These are phyloP conservation scores for Euzetes globulus DNA, from an alignment of 2,888 invertebrate species.

Conservation along the genomic window DNA sequence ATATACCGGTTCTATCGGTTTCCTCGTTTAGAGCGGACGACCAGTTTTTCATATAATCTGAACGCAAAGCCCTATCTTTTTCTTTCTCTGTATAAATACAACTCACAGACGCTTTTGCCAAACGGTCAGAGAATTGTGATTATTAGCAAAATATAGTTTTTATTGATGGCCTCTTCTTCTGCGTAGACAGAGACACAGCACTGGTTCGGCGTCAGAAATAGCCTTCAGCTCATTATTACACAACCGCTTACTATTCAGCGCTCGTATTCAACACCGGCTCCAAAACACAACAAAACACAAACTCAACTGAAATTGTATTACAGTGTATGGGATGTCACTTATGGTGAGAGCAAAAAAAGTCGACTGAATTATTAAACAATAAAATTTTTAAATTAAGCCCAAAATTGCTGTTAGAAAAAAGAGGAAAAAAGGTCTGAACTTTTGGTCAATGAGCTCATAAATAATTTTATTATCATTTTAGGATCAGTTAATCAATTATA, in stretches of 20 bases:
- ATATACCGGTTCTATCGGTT: slow-evolving; percentile 4
- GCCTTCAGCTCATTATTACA: background rate
- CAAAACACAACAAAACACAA: background rate
- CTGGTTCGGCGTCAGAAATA: background rate
- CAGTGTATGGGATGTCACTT: too few species aligned
- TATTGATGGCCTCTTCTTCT: background rate
- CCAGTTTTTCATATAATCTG: background rate
- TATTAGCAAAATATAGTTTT: background rate
- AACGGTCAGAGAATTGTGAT: background rate
- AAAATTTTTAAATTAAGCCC: too few species aligned
- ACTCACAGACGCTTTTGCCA: background rate
- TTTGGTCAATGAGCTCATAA: too few species aligned
- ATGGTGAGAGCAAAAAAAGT: too few species aligned
- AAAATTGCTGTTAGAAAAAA: too few species aligned
- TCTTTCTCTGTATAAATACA: too few species aligned
- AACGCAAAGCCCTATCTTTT: too few species aligned
- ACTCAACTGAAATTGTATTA: background rate
- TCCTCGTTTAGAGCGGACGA: background rate
- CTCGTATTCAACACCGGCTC: background rate
- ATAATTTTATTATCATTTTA: too few species aligned
- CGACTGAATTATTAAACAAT: too few species aligned
- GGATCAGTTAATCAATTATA: too few species aligned
- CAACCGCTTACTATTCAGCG: background rate
- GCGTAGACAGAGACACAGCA: background rate
- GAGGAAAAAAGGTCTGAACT: too few species aligned